Conservation (phyloP, 2,888 invertebrate species). For the Apoda limacodes region DNA sequence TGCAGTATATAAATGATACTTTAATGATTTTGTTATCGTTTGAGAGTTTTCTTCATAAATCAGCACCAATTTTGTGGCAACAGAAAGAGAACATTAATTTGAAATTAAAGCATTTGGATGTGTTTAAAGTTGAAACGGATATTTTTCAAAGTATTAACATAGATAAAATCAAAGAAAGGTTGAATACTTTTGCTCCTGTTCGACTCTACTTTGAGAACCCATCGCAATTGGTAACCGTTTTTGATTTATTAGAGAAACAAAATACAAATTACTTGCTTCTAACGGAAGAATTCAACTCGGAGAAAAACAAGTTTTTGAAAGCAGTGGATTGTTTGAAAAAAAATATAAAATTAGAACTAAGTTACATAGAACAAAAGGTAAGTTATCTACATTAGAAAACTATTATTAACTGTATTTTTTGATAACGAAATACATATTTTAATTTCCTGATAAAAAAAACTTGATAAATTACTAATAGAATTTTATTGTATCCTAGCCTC, state of each 20-base stretch:
- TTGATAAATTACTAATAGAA: no score
- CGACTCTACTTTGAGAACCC: slow-evolving; percentile 48
- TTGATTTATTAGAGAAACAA: slow-evolving; percentile 49
- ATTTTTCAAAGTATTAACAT: slow-evolving; percentile 40
- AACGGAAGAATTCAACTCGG: slow-evolving; percentile 48
- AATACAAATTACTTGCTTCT: slow-evolving; percentile 56
- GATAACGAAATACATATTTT: no score
- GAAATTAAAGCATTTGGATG: slow-evolving; percentile 33
- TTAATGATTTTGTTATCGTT: slow-evolving; percentile 51
- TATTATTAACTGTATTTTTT: no score
- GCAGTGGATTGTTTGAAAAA: slow-evolving; percentile 35
- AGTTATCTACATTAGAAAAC: no score
- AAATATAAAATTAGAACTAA: slow-evolving; percentile 35
- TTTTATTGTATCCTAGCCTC: no score
- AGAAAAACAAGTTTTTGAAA: slow-evolving; percentile 50
- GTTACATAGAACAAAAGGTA: slow-evolving; percentile 48
- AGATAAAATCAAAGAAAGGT: slow-evolving; percentile 27
- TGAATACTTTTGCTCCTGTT: slow-evolving; percentile 37
- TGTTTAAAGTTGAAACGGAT: slow-evolving; percentile 40
- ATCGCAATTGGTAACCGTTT: slow-evolving; percentile 41
- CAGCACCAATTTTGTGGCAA: slow-evolving; percentile 55
- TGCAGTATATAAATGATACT: slow-evolving; percentile 55
- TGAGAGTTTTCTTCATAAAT: slow-evolving; percentile 51
- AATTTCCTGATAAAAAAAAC: no score
- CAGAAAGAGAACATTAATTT: slow-evolving; percentile 36